A percentile compares a stretch with the other conserved stretches of the same genome.
Conservation (phyloP, 2,888 invertebrate species). For the Euproctis similis region DNA sequence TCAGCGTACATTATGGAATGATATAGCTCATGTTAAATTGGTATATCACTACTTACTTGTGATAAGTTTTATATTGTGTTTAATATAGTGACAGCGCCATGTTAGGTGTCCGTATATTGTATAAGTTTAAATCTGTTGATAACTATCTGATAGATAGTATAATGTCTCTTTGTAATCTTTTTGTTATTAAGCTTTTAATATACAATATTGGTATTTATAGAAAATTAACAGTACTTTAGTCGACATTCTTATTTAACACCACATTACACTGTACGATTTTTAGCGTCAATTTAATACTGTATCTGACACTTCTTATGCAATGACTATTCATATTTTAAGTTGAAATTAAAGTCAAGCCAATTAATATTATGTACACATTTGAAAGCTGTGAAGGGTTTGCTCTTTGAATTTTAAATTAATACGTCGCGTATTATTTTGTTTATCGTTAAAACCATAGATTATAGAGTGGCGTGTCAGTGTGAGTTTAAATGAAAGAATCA, state of each 20-base stretch:
- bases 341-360: too few species aligned
- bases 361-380: too few species aligned
- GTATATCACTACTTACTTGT: slow-evolving; percentile 34
- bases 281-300: too few species aligned
- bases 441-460: slow-evolving; percentile 1
- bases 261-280: too few species aligned
- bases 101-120: slow-evolving; percentile 24
- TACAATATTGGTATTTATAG: too few species aligned
- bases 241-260: too few species aligned
- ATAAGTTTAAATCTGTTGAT: slow-evolving; percentile 12
- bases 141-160: slow-evolving; percentile 9
- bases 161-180: slow-evolving; percentile 1
- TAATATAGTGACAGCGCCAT: slow-evolving; percentile 44
- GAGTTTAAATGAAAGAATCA: slow-evolving; percentile 2
- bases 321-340: too few species aligned
- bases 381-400: too few species aligned
- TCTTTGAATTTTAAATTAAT: too few species aligned
- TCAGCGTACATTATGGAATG: slow-evolving; percentile 9
- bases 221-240: too few species aligned
- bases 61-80: slow-evolving; percentile 59
- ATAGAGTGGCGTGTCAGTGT: slow-evolving; percentile 11
- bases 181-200: too few species aligned
- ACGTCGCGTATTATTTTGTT: slow-evolving; percentile 9
- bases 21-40: slow-evolving; percentile 23
- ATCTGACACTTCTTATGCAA: too few species aligned